phyloP scores from a whole-genome alignment of 2,888 invertebrate genomes.

The Parasteatoda lunata region DNA sequence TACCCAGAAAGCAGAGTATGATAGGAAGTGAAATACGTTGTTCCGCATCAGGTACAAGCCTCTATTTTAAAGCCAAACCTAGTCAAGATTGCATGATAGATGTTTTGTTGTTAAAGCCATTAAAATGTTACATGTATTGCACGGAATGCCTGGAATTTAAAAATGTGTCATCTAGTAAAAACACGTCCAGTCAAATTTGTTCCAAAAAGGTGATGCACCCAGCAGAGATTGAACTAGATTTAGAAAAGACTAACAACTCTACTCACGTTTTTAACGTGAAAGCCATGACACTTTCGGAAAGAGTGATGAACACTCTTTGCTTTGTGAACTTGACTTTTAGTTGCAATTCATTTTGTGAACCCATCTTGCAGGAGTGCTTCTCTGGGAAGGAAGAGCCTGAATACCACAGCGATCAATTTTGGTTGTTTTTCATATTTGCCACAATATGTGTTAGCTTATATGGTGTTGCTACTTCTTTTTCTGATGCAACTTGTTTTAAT shows the following conservation, averaged over 20 bases:
- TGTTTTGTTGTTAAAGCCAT: constrained; percentile 18
- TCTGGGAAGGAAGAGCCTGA: constrained; percentile 52
- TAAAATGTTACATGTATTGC: constrained; percentile 56
- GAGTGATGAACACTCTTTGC: constrained; percentile 55
- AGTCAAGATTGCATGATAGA: constrained; percentile 45
- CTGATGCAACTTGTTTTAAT: constrained; percentile 91
- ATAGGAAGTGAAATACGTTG: constrained; percentile 52
- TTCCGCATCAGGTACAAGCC: constrained; percentile 37
- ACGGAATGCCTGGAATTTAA: constrained; percentile 32
- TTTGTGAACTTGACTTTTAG: constrained; percentile 44
- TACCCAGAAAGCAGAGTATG: constrained; percentile 53
- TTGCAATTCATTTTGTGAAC: constrained; percentile 53
- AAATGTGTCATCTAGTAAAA: background rate
- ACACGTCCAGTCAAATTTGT: constrained; percentile 19
- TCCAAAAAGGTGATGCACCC: constrained; percentile 33
- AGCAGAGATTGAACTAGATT: constrained; percentile 16
- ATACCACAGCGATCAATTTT: constrained; percentile 78
- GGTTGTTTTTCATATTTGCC: constrained; percentile 85
- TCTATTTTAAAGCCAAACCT: constrained; percentile 48
- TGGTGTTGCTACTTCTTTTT: constrained; percentile 89
- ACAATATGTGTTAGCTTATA: constrained; percentile 88
- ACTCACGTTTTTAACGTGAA: constrained; percentile 30
- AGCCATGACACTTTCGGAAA: constrained; percentile 25
- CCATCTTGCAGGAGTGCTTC: constrained; percentile 53
- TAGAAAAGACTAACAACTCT: constrained; percentile 37